Evolutionary conservation across 2,888 invertebrate genomes (phyloP), one percentile per base, ranked within the genome.

Genomic region (Drosophila multiciliata): DNA sequence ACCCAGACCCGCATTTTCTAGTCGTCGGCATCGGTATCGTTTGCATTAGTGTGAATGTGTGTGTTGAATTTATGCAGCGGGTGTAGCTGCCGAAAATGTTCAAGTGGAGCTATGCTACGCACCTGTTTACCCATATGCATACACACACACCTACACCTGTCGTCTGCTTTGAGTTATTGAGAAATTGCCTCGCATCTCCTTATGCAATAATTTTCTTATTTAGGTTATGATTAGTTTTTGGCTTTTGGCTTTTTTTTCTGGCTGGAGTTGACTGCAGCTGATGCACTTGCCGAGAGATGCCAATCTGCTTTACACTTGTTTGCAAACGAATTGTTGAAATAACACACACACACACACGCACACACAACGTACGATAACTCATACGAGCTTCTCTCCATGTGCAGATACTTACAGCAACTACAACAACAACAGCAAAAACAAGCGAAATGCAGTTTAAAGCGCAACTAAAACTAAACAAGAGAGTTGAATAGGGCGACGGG

Each of bases 1-100:
- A 87, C 86, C 86, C 87, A 87, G 89, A 87, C 85, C 89, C 85
- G 87, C 83, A 89, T 89, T 89, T 89, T 78, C 79, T 73, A 84
- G 73, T 80, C 66, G 69, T 64, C 62, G 71, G 63, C 71, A 67
- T 73, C 72, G 66, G 73, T 76, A 65, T 66, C 55, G 59, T 63
- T 73, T 69, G 64, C 49, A 32, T 55, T 32, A 48, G 52, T 52
- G 32, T 63, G 35, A 58, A 52, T 77, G 35, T 64, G 63, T 71
- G 57, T 35, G 77, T 70, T 74, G 54, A 54, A 49, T 72, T 71
- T 67, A 66, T 69, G 57, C 45, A 58, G 66, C 71, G 75, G 72
- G 78, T 36, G 57, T 26, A 57, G 55, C 29, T 52, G 52, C 29
- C 68, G 68, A 79, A 79, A 64, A 68, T 80, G 72, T 73, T 71